Conservation (phyloP, 1,140 invertebrate genomes). For the Temnothorax nylanderi region DNA sequence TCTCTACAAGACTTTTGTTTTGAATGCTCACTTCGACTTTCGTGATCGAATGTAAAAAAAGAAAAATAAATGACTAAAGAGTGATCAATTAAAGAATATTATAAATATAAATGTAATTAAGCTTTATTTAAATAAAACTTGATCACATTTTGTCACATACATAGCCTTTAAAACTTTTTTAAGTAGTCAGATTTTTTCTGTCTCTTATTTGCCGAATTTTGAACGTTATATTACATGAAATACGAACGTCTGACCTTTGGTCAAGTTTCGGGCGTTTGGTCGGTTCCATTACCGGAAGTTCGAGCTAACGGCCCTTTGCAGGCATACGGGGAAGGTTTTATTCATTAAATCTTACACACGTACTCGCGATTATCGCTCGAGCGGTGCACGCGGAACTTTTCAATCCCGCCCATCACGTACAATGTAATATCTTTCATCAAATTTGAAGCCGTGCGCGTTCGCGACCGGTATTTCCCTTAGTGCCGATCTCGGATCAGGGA, state of each 20-base stretch:
- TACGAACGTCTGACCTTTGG: neutral
- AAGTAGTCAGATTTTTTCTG: neutral
- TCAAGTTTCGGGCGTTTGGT: constrained; percentile 10
- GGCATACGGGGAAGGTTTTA: constrained; percentile 31
- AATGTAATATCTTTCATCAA: constrained; percentile 54
- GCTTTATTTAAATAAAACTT: neutral
- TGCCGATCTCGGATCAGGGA: constrained; percentile 19
- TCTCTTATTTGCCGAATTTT: neutral
- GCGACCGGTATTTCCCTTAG: constrained; percentile 2
- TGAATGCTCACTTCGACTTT: neutral
- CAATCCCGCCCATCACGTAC: constrained; percentile 38
- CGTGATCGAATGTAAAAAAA: neutral
- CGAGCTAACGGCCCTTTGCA: constrained; percentile 14
- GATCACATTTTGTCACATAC: neutral
- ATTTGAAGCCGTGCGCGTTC: constrained; percentile 13
- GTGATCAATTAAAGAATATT: neutral
- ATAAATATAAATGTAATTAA: neutral
- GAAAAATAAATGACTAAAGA: neutral
- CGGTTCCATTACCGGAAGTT: constrained; percentile 5
- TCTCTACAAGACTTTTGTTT: constrained; percentile 45
- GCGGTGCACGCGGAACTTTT: constrained; percentile 35
- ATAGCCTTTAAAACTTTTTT: neutral
- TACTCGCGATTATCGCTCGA: constrained; percentile 43
- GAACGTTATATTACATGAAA: neutral
- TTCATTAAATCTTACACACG: constrained; percentile 57